Conservation (phyloP, 2,113 vertebrate species). For the Eurypyga helias region DNA sequence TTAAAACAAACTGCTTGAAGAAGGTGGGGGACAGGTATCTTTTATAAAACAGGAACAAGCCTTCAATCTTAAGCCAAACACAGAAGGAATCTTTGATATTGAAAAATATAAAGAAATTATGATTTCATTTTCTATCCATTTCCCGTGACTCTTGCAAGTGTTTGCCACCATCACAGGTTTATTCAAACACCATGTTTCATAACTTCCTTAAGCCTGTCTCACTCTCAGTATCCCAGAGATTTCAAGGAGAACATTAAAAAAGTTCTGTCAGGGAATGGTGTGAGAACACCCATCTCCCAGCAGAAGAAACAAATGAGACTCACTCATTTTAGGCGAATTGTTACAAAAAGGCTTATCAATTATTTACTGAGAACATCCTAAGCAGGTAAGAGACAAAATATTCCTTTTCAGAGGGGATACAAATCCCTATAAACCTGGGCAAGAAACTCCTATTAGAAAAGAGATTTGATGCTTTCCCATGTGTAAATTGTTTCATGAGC, state of each 20-base stretch:
- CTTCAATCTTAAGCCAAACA: neutral
- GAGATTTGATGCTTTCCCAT: neutral
- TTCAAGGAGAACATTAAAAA: neutral
- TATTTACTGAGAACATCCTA: neutral
- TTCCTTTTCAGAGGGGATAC: neutral
- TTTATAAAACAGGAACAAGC: neutral
- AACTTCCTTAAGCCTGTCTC: neutral
- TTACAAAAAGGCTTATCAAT: neutral
- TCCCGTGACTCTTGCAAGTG: neutral
- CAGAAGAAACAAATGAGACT: neutral
- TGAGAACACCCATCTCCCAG: neutral
- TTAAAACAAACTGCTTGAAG: conserved; percentile 38
- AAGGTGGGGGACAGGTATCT: neutral
- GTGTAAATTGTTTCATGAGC: neutral
- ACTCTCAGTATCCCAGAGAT: neutral
- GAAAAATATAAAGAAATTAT: neutral
- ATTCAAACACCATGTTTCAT: neutral
- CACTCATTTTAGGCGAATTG: neutral
- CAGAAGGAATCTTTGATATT: neutral
- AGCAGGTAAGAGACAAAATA: neutral
- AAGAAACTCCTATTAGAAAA: neutral
- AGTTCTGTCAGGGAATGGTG: neutral
- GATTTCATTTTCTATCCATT: neutral
- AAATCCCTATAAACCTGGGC: neutral
- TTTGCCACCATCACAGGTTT: neutral